phyloP scores from a whole-genome alignment of 2,888 invertebrate genomes.

The Anorthoa munda region DNA sequence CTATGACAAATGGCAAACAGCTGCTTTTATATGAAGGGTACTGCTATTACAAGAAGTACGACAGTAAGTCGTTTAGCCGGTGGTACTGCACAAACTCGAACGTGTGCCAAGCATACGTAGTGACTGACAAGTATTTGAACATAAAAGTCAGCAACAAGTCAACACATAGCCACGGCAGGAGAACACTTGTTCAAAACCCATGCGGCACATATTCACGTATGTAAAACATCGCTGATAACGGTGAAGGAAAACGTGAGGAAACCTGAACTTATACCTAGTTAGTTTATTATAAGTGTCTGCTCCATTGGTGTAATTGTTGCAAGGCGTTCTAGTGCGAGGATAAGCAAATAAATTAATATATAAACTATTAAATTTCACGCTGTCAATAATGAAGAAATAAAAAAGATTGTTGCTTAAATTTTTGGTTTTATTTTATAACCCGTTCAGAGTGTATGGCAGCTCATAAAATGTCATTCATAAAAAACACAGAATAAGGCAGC shows the following conservation, averaged over 20 bases:
- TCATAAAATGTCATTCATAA: too few relatives aligned
- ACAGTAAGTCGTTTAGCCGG: constrained; percentile 32
- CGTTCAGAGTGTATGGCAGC: too few relatives aligned
- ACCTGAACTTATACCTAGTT: too few relatives aligned
- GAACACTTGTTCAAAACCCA: constrained; percentile 23
- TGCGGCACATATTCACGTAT: constrained; percentile 29
- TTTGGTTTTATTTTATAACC: constrained; percentile 8
- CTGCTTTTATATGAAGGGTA: constrained; percentile 42
- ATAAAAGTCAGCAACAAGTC: constrained; percentile 20
- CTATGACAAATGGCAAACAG: constrained; percentile 49
- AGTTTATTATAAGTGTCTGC: too few relatives aligned
- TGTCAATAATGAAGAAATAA: not conserved
- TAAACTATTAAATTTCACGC: not conserved
- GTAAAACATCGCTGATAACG: too few relatives aligned
- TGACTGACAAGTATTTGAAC: constrained; percentile 19
- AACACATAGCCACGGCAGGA: constrained; percentile 22
- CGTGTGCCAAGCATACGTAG: constrained; percentile 36
- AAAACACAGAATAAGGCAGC: too few relatives aligned
- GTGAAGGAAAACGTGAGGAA: too few relatives aligned
- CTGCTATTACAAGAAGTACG: constrained; percentile 43
- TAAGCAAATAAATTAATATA: not conserved
- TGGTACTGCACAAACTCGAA: constrained; percentile 46
- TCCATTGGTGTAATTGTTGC: too few relatives aligned
- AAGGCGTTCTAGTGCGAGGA: too few relatives aligned
- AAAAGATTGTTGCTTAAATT: not conserved